Evolutionary conservation across 1,140 invertebrate species (phyloP).

Genomic region (Drosophila rhopaloa): DNA sequence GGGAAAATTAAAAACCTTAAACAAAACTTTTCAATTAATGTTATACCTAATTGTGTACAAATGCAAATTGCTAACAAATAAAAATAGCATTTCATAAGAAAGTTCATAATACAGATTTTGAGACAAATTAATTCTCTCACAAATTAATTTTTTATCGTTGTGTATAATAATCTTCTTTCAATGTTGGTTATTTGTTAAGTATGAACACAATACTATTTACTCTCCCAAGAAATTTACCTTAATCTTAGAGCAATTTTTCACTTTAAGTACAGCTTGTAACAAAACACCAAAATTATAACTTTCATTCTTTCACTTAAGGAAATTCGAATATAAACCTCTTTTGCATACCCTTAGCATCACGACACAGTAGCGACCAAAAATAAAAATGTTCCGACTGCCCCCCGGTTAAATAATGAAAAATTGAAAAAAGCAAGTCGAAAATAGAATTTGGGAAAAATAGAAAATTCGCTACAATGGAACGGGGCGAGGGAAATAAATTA

Average conservation of each 20-base stretch:
- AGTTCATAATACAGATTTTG: too few relatives aligned
- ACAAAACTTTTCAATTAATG: too few relatives aligned
- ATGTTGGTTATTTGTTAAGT: too few relatives aligned
- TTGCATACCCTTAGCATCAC: constrained; percentile 36
- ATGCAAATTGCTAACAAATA: too few relatives aligned
- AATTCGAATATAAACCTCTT: constrained; percentile 44
- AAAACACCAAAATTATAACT: constrained; percentile 22
- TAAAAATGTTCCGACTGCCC: constrained; percentile 59
- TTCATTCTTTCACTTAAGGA: background rate
- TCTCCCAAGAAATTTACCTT: background rate
- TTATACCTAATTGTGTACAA: too few relatives aligned
- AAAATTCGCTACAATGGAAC: constrained; percentile 67
- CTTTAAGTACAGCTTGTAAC: constrained; percentile 37
- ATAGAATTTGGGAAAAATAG: constrained; percentile 72
- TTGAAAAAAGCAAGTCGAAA: constrained; percentile 51
- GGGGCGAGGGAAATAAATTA: constrained; percentile 71
- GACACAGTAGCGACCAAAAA: constrained; percentile 58
- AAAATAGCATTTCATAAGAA: too few relatives aligned
- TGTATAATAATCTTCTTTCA: too few relatives aligned
- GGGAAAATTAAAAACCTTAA: too few relatives aligned
- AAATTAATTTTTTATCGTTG: too few relatives aligned
- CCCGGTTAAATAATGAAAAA: constrained; percentile 55
- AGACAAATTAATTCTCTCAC: too few relatives aligned
- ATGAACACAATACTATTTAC: too few relatives aligned
- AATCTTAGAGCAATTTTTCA: background rate